Conservation (phyloP, 2,888 invertebrate species). For the Troglohyphantes excavatus region DNA sequence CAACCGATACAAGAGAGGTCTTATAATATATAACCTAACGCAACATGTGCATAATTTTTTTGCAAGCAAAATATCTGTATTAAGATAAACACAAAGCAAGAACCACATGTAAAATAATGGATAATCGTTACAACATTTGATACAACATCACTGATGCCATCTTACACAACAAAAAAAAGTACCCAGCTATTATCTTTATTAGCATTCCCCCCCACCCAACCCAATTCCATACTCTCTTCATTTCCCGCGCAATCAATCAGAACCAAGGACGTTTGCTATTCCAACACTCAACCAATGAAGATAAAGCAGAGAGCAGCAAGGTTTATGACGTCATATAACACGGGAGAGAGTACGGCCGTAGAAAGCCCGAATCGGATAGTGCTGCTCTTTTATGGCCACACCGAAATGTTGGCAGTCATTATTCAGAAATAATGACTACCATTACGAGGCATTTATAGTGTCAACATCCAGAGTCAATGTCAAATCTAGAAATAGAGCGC, state of each 20-base stretch:
- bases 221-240: neutral
- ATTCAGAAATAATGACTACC: neutral
- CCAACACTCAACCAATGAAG: neutral
- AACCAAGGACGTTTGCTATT: neutral
- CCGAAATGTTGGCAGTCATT: conserved; percentile 1
- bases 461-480: conserved; percentile 5
- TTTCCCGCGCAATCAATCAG: neutral
- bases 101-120: no score
- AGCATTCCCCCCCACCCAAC: neutral
- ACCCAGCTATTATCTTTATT: conserved; percentile 4
- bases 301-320: neutral
- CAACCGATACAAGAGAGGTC: no score
- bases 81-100: no score
- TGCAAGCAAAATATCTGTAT: no score
- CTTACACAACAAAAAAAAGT: neutral
- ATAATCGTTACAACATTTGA: no score
- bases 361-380: neutral
- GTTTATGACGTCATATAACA: neutral
- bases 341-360: neutral
- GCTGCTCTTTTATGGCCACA: neutral
- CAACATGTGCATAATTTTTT: no score
- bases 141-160: no score
- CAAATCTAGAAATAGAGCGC: neutral
- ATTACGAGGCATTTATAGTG: neutral
- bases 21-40: no score